These are phyloP conservation scores for Chaetodon auriga DNA, from an alignment of 2,113 vertebrate genomes.

Conservation along the genomic window DNA sequence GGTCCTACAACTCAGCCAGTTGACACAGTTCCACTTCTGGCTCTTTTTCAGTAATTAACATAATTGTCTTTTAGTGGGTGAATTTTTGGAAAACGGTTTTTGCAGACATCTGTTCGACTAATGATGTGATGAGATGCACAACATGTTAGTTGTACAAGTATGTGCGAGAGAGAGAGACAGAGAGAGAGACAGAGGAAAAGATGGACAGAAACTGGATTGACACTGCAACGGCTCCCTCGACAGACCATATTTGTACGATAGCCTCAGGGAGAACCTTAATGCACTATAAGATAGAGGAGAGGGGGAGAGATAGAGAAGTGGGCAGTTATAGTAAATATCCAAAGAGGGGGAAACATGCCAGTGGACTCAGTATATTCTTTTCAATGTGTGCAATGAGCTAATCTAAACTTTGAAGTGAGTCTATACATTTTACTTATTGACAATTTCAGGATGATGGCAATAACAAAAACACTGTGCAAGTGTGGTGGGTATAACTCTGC, in stretches of 20 bases:
- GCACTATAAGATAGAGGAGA: conserved; percentile 12
- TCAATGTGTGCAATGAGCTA: not conserved
- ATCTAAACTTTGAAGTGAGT: not conserved
- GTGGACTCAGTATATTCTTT: not conserved
- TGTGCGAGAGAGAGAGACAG: not conserved
- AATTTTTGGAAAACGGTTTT: conserved; percentile 36
- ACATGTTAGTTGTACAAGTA: not conserved
- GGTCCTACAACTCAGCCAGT: conserved; percentile 10
- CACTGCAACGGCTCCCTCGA: conserved; percentile 11
- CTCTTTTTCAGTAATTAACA: conserved; percentile 35
- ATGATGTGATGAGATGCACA: conserved; percentile 41
- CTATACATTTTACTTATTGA: not conserved
- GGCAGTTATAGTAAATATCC: conserved; percentile 22
- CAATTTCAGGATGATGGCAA: not conserved
- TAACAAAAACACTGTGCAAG: not conserved
- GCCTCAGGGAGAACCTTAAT: conserved; percentile 25
- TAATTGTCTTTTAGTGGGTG: conserved; percentile 35
- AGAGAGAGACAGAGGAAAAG: not conserved
- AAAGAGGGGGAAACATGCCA: conserved; percentile 1
- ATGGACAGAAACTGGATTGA: conserved; percentile 39
- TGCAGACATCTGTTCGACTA: conserved; percentile 42
- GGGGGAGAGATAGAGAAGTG: not conserved
- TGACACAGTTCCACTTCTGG: conserved; percentile 49
- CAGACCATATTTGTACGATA: conserved; percentile 19
- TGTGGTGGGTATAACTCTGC: no score